Base-by-base conservation (phyloP, 2,113 vertebrate genomes). In the Macheiramphus alcinus region DNA sequence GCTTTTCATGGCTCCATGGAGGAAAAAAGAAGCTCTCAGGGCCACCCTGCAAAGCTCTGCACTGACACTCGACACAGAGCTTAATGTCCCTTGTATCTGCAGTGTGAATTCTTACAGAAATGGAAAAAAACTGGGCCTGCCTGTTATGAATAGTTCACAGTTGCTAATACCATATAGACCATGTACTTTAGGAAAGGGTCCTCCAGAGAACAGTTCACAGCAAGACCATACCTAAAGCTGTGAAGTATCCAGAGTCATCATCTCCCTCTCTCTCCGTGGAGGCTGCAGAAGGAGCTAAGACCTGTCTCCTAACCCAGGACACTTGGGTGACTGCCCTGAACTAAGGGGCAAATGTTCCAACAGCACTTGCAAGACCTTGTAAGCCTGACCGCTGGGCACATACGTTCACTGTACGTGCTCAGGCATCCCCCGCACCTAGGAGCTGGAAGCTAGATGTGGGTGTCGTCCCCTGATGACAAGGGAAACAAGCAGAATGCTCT, bases 401-500 rank as follows among this genome's bases (percentile, higher is more conserved):
- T 17, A 16, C 2, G 1, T 59, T 27, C 9, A 20, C 38, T 29
- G 8, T 22, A 48, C 0, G 0, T 31, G 29, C 22, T 74, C 48
- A 67, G n/a, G 47, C 20, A 74, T 56, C 9, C 26, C 31, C 19
- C 4, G 8, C 10, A 38, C 4, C 16, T 29, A 40, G 45, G 58
- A 13, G 2, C 29, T 70, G 63, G 42, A 72, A 74, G 26, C 8
- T 31, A 34, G 5, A 7, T 25, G 56, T 82, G 78, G 66, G 25
- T 52, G 29, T 29, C 34, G 12, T 21, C 16, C 65, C 34, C 18
- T 6, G 3, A 34, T 29, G 62, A 65, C 40, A 72, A 65, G 58
- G 15, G 58, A 8, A 61, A 95, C 53, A 79, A 87, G 58, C 70
- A 55, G 53, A 82, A 63, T 0, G 2, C 61, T 75, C 73, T 83